A percentile compares a stretch with the other conserved stretches of the same genome.
Evolutionary conservation across 2,888 invertebrate species (phyloP).

Genomic region (Pyrrhosoma nymphula): DNA sequence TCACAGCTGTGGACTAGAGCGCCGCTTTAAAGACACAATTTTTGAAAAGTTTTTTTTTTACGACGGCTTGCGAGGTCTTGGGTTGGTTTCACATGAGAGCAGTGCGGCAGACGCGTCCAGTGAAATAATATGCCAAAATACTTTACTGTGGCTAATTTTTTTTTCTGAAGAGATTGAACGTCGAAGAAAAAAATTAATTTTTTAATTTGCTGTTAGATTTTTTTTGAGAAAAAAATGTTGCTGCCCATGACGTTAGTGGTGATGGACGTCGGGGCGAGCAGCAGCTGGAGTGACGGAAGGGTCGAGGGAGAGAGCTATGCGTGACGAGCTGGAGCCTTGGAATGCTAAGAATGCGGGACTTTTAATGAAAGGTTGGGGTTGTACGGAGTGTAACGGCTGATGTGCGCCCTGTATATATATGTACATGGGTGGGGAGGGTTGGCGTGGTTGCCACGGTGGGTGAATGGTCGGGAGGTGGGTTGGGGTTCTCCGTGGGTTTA

Average conservation of each 20-base stretch:
- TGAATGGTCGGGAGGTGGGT: neutral
- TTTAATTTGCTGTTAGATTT: no score
- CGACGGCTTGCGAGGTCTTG: no score
- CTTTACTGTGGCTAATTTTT: no score
- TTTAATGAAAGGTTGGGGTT: conserved; percentile 45
- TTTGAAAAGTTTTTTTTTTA: no score
- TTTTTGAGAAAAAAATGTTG: no score
- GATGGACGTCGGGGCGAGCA: neutral
- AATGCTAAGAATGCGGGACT: conserved; percentile 53
- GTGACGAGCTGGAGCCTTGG: conserved; percentile 39
- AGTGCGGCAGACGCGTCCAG: no score
- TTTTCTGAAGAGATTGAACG: no score
- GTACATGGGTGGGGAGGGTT: neutral
- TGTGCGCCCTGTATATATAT: neutral
- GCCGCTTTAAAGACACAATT: no score
- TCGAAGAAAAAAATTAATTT: no score
- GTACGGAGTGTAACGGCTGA: neutral
- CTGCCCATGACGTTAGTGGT: neutral
- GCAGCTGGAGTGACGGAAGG: neutral
- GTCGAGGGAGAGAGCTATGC: neutral
- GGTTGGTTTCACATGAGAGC: no score
- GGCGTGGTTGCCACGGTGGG: neutral
- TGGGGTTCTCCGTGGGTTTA: conserved; percentile 35
- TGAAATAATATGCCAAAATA: no score
- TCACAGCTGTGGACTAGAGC: no score